Conservation (phyloP, 2,113 vertebrate genomes). For the Petrocephalus zakoni region DNA sequence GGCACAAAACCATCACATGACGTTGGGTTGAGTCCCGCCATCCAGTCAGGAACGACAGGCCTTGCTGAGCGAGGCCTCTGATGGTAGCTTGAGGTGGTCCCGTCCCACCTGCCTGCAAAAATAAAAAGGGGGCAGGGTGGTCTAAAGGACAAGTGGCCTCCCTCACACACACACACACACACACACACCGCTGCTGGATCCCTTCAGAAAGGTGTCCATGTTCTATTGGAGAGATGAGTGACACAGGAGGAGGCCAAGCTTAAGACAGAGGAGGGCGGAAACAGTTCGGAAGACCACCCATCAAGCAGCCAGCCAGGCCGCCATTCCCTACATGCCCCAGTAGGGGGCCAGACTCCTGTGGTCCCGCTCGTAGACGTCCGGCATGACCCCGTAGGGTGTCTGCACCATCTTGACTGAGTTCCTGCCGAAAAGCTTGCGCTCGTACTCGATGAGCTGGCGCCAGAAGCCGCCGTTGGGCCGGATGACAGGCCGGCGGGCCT, state of each 20-base stretch:
- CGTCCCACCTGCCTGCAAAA: background rate
- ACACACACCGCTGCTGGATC: background rate
- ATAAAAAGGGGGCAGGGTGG: background rate
- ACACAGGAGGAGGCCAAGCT: background rate
- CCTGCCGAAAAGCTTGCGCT: constrained; percentile 91
- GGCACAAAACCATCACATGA: constrained; percentile 50
- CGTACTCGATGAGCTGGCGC: constrained; percentile 93
- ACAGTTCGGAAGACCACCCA: constrained; percentile 19
- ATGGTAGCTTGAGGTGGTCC: background rate
- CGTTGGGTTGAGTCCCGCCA: background rate
- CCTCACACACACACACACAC: background rate
- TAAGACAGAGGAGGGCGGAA: background rate
- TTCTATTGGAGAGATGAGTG: background rate
- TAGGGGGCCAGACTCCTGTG: constrained; percentile 84
- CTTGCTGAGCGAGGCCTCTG: background rate
- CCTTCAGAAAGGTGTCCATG: background rate
- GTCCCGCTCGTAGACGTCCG: constrained; percentile 88
- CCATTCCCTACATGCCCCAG: constrained; percentile 75
- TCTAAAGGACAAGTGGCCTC: background rate
- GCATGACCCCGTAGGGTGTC: constrained; percentile 86
- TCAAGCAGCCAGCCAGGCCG: constrained; percentile 23
- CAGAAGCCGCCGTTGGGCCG: constrained; percentile 95
- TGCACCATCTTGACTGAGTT: constrained; percentile 94
- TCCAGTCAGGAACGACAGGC: background rate
- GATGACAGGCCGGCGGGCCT: constrained; percentile 84